phyloP scores from a whole-genome alignment of 2,888 invertebrate species.

The Melanchra persicariae region DNA sequence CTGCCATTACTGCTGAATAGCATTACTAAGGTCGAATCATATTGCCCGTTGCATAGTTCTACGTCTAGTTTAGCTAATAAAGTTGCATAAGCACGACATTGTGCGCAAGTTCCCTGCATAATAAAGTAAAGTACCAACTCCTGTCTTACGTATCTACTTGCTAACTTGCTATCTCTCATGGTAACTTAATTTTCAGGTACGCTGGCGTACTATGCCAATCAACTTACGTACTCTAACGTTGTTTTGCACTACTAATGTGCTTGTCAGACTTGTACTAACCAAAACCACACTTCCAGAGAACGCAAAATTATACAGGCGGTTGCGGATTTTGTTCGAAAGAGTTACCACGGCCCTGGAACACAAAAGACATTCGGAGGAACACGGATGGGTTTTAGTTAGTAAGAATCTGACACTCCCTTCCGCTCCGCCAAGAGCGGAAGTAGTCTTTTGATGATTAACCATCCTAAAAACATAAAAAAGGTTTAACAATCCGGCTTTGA shows the following conservation, averaged over 20 bases:
- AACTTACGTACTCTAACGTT: conserved; percentile 2
- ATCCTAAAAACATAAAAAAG: too few relatives aligned
- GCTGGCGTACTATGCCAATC: background rate
- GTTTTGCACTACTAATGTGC: background rate
- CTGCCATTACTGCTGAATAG: background rate
- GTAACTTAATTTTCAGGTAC: conserved; percentile 21
- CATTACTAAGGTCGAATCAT: background rate
- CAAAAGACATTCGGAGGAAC: too few relatives aligned
- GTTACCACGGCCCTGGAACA: too few relatives aligned
- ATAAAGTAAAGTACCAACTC: background rate
- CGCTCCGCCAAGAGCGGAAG: too few relatives aligned
- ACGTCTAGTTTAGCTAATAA: background rate
- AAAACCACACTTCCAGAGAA: background rate
- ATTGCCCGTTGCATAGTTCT: background rate
- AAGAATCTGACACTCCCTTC: too few relatives aligned
- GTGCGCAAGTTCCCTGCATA: conserved; percentile 12
- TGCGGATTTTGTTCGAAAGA: too few relatives aligned
- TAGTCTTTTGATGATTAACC: too few relatives aligned
- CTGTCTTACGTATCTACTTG: conserved; percentile 2
- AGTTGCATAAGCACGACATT: background rate
- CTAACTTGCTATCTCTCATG: conserved; percentile 23
- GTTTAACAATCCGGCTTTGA: too few relatives aligned
- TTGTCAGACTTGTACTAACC: background rate
- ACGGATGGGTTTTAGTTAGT: too few relatives aligned
- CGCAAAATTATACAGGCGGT: background rate